Percentiles rank a stretch among this genome's conserved stretches.
phyloP scores from a whole-genome alignment of 2,797 vertebrate genomes.

The Schizothorax lantsangensis region DNA sequence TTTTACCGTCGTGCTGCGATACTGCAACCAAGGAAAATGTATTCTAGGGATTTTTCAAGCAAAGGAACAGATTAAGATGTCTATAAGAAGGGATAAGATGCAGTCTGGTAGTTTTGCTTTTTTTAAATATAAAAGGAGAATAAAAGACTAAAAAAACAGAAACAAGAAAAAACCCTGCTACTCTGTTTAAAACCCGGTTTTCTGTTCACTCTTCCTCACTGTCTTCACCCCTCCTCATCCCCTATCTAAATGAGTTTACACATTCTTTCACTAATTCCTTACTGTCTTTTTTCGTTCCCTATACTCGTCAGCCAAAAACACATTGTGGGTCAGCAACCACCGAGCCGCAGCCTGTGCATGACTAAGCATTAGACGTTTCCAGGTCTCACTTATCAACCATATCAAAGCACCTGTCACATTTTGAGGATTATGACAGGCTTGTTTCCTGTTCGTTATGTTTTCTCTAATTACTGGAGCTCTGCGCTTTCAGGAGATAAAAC shows the following conservation, averaged over 20 bases:
- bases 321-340: slow-evolving; percentile 41
- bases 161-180: background rate
- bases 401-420: slow-evolving; percentile 44
- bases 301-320: slow-evolving; percentile 31
- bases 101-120: slow-evolving; percentile 34
- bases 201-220: background rate
- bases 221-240: background rate
- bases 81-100: slow-evolving; percentile 39
- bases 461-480: slow-evolving; percentile 42
- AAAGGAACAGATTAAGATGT: slow-evolving; percentile 47
- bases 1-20: slow-evolving; percentile 15
- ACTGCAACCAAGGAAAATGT: background rate
- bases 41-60: slow-evolving; percentile 28
- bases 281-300: slow-evolving; percentile 1
- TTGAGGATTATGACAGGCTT: slow-evolving; percentile 36
- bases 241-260: slow-evolving; percentile 18
- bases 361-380: slow-evolving; percentile 19
- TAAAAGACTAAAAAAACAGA: slow-evolving; percentile 5
- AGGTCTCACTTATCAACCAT: slow-evolving; percentile 43
- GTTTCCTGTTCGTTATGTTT: slow-evolving; percentile 36
- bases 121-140: slow-evolving; percentile 8
- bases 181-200: background rate
- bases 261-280: slow-evolving; percentile 11
- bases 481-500: slow-evolving; percentile 21
- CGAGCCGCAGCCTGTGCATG: slow-evolving; percentile 1